These are phyloP conservation scores for Spisula solida DNA, from an alignment of 2,888 invertebrate genomes.

Conservation along the genomic window DNA sequence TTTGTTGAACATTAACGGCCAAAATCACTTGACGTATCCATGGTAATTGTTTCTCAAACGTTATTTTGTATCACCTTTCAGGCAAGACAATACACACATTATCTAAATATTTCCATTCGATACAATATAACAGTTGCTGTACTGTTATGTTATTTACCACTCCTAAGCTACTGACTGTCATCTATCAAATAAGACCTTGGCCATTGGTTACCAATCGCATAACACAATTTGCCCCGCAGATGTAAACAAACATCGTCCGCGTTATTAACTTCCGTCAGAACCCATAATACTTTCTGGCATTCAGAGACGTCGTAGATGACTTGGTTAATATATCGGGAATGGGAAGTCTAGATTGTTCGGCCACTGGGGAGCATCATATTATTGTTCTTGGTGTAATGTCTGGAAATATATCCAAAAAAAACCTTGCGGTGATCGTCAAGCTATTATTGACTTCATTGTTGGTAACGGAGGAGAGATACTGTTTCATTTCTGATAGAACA, in stretches of 20 bases:
- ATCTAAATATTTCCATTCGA: background rate
- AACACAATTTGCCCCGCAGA: background rate
- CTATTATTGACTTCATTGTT: background rate
- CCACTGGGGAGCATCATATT: background rate
- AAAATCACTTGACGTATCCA: too few species aligned
- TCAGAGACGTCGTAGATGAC: background rate
- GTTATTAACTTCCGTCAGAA: conserved; percentile 11
- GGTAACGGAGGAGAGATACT: background rate
- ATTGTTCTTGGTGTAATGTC: background rate
- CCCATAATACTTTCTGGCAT: conserved; percentile 6
- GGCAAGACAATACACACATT: too few species aligned
- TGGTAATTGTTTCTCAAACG: too few species aligned
- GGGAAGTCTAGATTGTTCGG: background rate
- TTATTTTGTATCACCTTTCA: too few species aligned
- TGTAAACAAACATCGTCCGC: conserved; percentile 12
- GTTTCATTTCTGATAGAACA: background rate
- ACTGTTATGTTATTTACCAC: background rate
- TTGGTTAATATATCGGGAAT: background rate
- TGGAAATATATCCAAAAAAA: background rate
- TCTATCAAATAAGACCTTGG: background rate
- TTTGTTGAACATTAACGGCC: too few species aligned
- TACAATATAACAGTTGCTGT: background rate
- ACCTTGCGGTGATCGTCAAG: background rate
- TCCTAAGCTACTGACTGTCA: background rate
- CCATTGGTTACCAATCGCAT: background rate